These are phyloP conservation scores for Sympetrum striolatum DNA, from an alignment of 2,888 invertebrate species.

Conservation along the genomic window DNA sequence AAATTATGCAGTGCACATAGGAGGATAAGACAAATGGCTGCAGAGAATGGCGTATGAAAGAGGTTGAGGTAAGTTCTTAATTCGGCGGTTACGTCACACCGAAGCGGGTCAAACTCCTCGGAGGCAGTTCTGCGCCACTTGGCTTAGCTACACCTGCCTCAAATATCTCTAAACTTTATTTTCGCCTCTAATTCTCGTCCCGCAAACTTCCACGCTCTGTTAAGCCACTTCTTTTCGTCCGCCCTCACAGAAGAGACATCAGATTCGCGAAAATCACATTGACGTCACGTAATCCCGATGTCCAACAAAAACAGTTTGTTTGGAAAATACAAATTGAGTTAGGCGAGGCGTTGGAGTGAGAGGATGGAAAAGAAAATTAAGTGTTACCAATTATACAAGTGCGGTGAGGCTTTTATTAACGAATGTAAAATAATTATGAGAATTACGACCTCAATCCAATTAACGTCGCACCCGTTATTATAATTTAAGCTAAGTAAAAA, in stretches of 20 bases:
- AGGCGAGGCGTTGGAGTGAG: too few species aligned
- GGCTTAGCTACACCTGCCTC: neutral
- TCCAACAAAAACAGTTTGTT: neutral
- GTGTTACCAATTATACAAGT: too few species aligned
- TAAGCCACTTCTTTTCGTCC: too few species aligned
- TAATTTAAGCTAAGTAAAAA: too few species aligned
- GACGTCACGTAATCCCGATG: neutral
- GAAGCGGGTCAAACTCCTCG: constrained; percentile 11
- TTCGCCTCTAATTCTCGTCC: neutral
- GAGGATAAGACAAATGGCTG: neutral
- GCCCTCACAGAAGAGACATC: neutral
- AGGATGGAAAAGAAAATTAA: too few species aligned
- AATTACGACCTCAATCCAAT: too few species aligned
- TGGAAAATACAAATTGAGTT: too few species aligned
- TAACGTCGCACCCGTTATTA: too few species aligned
- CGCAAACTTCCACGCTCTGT: neutral
- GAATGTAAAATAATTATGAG: too few species aligned
- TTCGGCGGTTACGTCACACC: constrained; percentile 22
- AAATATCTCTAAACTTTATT: neutral
- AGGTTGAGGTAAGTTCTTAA: constrained; percentile 21
- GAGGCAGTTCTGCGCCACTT: neutral
- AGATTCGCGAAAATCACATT: neutral
- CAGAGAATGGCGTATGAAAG: neutral
- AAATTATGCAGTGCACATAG: too few species aligned
- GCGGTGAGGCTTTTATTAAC: too few species aligned